These are phyloP conservation scores for Saxidomus purpurata DNA, from an alignment of 1,140 invertebrate species.

Conservation along the genomic window DNA sequence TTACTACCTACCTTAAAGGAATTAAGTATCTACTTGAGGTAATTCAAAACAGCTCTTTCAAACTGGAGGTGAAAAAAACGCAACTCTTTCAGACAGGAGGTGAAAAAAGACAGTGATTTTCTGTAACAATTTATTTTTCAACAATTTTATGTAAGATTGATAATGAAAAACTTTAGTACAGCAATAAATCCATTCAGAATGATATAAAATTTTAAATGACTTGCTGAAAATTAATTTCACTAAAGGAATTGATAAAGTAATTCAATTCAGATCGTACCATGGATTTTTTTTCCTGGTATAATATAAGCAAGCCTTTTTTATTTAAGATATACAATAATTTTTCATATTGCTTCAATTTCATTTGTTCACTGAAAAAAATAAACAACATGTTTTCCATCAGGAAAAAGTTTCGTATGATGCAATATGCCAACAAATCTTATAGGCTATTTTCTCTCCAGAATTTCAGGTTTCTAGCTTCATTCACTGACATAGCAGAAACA, in stretches of 20 bases:
- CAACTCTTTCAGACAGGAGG: not conserved
- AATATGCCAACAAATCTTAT: no score
- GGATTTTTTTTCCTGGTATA: no score
- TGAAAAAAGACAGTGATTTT: not conserved
- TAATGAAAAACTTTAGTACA: not conserved
- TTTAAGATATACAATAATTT: no score
- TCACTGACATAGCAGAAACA: no score
- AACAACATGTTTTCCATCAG: no score
- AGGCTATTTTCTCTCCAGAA: no score
- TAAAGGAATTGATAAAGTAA: not conserved
- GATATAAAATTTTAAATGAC: not conserved
- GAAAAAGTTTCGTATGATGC: no score
- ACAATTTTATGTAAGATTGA: not conserved
- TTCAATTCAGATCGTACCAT: no score
- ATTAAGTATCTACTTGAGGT: conserved; percentile 18
- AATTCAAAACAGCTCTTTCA: not conserved
- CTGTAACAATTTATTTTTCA: not conserved
- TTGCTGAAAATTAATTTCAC: not conserved
- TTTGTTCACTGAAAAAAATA: no score
- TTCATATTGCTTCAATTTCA: no score
- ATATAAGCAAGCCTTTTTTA: no score
- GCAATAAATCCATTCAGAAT: not conserved
- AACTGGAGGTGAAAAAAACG: not conserved
- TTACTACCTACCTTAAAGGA: not conserved
- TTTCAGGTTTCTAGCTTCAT: no score